Base-by-base conservation (phyloP, 2,113 vertebrate genomes). In the Craseonycteris thonglongyai region DNA sequence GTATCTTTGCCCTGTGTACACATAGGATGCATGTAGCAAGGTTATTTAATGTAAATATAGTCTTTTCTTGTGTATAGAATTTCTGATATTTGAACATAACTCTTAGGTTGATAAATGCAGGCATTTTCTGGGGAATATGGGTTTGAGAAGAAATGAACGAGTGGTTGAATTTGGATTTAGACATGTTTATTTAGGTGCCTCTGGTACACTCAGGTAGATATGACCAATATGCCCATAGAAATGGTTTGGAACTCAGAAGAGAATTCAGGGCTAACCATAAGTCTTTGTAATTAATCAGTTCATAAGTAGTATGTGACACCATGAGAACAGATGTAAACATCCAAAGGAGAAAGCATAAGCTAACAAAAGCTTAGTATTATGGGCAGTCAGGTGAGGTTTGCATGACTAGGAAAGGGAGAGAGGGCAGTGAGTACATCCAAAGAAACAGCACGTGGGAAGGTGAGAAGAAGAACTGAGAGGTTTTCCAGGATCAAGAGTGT, bases 71-170 rank as follows among this genome's bases (percentile, higher is more conserved):
- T 51, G 83, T 59, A 95, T 72, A 88, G 45, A 76, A 91, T 79
- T 96, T 85, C 40, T 63, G 59, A 28, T 45, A 68, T 82, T 95
- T 95, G 59, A 92, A 87, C 87, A 80, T 63, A 74, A 74, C 10
- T 42, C 18, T 90, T 56, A 68, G 42, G 54, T 90, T 35, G 56
- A 90, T 91, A 90, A 90, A 69, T 45, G 14, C 61, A 88, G 72
- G 38, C n/a, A 86, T 94, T 88, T 96, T 63, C 63, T 58, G 26
- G 28, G n/a, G n/a, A 54, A 12, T 49, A 30, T 21, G 40, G 54
- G 40, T 81, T 82, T 76, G 74, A 75, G 66, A 89, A 84, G 59
- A 54, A 38, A 26, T 24, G 56, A 78, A 22, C 21, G 40, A 59
- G 58, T 22, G 38, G 45, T 21, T 28, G n/a, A 58, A 26, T 95